Conservation (phyloP, 2,113 vertebrate species). For the Procapra przewalskii region DNA sequence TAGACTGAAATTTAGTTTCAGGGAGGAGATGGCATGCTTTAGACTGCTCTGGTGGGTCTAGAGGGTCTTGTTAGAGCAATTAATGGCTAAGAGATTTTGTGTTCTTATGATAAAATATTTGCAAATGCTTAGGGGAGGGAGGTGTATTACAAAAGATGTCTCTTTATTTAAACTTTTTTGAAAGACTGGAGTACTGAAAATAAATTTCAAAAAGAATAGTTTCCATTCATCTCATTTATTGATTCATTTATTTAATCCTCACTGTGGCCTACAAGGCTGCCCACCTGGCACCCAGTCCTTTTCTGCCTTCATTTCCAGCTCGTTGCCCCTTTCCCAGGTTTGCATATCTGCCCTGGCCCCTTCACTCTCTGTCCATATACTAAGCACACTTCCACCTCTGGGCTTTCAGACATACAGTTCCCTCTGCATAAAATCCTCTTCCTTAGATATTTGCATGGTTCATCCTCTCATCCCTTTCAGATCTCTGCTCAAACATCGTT, state of each 20-base stretch:
- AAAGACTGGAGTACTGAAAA: neutral
- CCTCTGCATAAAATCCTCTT: neutral
- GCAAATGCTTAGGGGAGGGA: neutral
- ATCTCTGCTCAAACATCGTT: neutral
- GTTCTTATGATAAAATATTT: neutral
- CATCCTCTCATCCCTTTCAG: neutral
- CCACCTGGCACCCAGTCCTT: neutral
- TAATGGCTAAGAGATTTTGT: neutral
- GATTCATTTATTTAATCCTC: neutral
- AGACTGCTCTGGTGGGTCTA: neutral
- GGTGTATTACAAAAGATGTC: neutral
- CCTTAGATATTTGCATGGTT: neutral
- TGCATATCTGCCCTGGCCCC: neutral
- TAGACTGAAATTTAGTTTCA: neutral
- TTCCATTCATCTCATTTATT: neutral
- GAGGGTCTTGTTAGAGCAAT: neutral
- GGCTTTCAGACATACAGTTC: neutral
- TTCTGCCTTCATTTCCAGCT: neutral
- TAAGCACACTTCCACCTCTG: neutral
- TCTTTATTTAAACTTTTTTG: neutral
- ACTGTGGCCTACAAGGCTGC: fast-evolving
- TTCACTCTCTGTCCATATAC: neutral
- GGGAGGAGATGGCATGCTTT: neutral
- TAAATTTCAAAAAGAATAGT: neutral
- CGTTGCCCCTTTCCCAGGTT: neutral